Conservation (phyloP, 2,113 vertebrate genomes). For the Chunga burmeisteri region DNA sequence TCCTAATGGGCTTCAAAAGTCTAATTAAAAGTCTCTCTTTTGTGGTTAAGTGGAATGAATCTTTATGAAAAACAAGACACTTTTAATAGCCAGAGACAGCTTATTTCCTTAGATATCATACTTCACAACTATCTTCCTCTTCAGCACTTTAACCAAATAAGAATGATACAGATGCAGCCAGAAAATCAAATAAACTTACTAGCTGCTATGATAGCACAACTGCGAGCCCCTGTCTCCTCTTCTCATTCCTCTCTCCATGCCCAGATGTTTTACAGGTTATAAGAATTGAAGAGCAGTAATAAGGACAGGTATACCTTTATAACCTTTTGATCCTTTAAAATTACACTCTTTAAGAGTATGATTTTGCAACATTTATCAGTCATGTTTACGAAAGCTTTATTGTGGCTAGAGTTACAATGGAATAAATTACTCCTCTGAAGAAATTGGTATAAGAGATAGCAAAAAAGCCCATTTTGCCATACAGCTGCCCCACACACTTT, state of each 20-base stretch:
- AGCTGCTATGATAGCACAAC: background rate
- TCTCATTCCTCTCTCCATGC: background rate
- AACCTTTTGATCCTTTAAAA: background rate
- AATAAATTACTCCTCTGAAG: background rate
- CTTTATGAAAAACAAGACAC: conserved; percentile 50
- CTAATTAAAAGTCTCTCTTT: conserved; percentile 77
- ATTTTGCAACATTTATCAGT: background rate
- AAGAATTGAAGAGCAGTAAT: background rate
- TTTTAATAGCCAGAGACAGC: conserved; percentile 55
- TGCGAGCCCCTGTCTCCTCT: background rate
- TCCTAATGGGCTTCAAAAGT: conserved; percentile 76
- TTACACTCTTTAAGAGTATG: background rate
- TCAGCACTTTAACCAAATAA: background rate
- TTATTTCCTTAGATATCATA: conserved; percentile 44
- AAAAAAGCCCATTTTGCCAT: background rate
- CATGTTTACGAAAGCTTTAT: background rate
- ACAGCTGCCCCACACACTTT: background rate
- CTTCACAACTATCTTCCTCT: background rate
- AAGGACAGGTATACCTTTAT: background rate
- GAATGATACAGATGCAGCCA: background rate
- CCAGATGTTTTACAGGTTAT: background rate
- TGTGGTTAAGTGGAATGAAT: conserved; percentile 66
- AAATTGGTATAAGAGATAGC: accelerated
- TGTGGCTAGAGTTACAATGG: background rate
- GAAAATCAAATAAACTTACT: background rate